Evolutionary conservation across 1,140 invertebrate species (phyloP).

Genomic region (Drosophila orena): DNA sequence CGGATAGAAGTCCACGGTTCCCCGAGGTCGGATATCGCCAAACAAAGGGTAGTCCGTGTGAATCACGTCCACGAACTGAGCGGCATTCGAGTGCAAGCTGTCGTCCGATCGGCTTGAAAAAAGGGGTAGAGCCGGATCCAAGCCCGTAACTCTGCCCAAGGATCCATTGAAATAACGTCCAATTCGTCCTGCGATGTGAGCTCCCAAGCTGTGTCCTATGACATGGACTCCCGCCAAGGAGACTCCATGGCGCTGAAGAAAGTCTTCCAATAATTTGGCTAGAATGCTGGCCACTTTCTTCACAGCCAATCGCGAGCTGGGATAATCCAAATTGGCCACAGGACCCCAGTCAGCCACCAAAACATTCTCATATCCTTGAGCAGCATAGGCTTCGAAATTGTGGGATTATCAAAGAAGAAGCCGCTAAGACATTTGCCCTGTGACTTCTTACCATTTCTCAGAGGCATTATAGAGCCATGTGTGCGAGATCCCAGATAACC

Average conservation of each 20-base stretch:
- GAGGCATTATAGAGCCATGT: constrained; percentile 70
- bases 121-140: constrained; percentile 88
- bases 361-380: constrained; percentile 65
- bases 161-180: constrained; percentile 85
- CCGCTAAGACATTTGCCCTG: too few relatives aligned
- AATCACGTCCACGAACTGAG: constrained; percentile 86
- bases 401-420: not conserved
- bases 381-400: constrained; percentile 55
- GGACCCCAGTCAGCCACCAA: constrained; percentile 76
- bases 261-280: constrained; percentile 56
- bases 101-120: constrained; percentile 85
- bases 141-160: constrained; percentile 86
- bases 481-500: constrained; percentile 66
- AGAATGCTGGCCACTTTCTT: constrained; percentile 44
- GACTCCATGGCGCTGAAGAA: constrained; percentile 52
- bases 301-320: constrained; percentile 55
- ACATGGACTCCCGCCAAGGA: constrained; percentile 85
- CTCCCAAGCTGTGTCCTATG: constrained; percentile 87
- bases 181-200: constrained; percentile 87
- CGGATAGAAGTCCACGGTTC: constrained; percentile 88
- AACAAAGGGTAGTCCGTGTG: constrained; percentile 87
- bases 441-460: constrained; percentile 64
- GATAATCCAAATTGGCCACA: constrained; percentile 69
- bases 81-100: constrained; percentile 85
- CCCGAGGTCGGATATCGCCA: constrained; percentile 86